Percentiles rank a stretch among this genome's conserved stretches.
These are phyloP conservation scores for Rhagonycha lutea DNA, from an alignment of 2,888 invertebrate species.

Conservation along the genomic window DNA sequence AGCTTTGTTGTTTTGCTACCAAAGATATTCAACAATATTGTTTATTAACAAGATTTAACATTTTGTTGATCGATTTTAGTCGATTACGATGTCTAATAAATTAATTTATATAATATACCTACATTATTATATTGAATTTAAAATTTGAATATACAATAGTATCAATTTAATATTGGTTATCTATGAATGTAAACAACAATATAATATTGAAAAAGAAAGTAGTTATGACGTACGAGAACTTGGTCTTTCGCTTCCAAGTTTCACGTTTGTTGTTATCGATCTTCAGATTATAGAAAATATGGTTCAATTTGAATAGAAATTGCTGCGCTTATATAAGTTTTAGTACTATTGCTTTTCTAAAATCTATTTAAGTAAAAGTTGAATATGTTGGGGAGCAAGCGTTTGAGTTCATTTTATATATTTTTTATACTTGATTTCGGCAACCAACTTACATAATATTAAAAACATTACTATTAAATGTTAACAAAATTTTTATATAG, in stretches of 20 bases:
- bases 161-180: neutral
- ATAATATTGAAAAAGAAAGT: neutral
- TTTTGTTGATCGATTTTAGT: neutral
- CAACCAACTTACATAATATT: neutral
- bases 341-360: constrained; percentile 23
- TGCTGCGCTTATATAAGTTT: constrained; percentile 24
- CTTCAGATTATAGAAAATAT: constrained; percentile 23
- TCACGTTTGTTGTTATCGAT: constrained; percentile 22
- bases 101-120: neutral
- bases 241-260: constrained; percentile 6
- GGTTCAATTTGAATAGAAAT: constrained; percentile 29
- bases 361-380: constrained; percentile 28
- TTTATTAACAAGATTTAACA: neutral
- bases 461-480: neutral
- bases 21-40: neutral
- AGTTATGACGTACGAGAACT: neutral
- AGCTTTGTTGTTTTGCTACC: constrained; percentile 1
- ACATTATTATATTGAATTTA: neutral
- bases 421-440: constrained; percentile 20
- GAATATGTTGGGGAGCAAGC: constrained; percentile 25
- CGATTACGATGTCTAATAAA: neutral
- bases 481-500: neutral
- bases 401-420: constrained; percentile 30
- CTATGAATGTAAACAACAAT: neutral
- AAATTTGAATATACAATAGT: neutral